Base-by-base conservation (phyloP, 2,113 vertebrate species). In the Prochilodus magdalenae region DNA sequence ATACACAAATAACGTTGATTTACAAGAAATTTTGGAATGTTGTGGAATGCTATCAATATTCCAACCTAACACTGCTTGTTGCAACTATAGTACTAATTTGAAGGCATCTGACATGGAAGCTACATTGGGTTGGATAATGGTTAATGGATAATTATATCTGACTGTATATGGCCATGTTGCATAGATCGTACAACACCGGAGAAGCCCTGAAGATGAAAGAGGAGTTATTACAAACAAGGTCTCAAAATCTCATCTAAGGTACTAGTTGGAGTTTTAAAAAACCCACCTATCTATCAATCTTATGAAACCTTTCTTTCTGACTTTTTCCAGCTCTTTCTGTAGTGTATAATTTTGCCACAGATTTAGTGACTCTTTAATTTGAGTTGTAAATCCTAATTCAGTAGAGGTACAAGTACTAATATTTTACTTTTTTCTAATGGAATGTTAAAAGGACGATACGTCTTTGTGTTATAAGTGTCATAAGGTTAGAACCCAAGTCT, bases 171-270 rank as follows among this genome's bases (percentile, higher is more conserved):
- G 80, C 88, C 79, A 83, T 76, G 81, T 83, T 86, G 40, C 33
- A 47, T 93, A 94, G 93, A 86, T 94, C 92, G 73, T 94, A 94
- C 90, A 84, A 92, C 88, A 93, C 92, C 77, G 81, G 87, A 85
- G 93, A 93, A 85, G 89, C 85, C 79, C 77, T 79, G 86, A 90
- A 85, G 91, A 27, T 22, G 27, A 83, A 73, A 73, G 89, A 85
- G 75, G 88, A 87, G 79, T 91, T 93, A 83, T 88, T 88, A 84
- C 85, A 79, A 75, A 87, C 90, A 90, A 87, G 90, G 69, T 86
- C 79, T 88, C 78, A 89, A 90, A 83, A 80, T 89, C 83, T 33
- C 70, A 60, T 72, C 49, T 22, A 73, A 92, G 92, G 92, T 93
- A 93, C 84, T 73, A 77, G 57, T 4, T 16, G 30, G 33, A 27